Base-by-base conservation (phyloP, 2,888 invertebrate species). In the Brassicogethes aeneus region DNA sequence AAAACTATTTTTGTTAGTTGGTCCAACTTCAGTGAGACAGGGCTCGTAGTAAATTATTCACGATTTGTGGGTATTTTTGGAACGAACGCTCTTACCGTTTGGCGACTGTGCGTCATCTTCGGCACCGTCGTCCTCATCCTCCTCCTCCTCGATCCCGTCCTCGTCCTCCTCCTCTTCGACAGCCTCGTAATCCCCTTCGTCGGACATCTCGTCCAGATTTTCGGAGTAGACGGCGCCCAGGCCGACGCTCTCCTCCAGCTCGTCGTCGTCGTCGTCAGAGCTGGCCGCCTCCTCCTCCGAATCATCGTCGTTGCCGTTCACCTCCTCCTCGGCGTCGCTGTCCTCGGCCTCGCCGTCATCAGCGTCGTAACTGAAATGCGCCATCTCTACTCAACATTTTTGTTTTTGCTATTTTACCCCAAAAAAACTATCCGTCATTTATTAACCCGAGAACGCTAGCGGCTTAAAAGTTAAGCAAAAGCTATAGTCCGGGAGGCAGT, bases 271-370 rank as follows among this genome's bases (percentile, higher is more conserved):
- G 42, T 77, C 80, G 54, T 79, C 80, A 33, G 82, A 85, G 12
- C 43, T 47, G 15, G 36, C 42, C 14, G 39, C 47, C 16, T 40
- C 53, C 10, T 52, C 50, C 30, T 50, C 71, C 56, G 74, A 75
- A 55, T 79, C 82, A 48, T 79, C 84, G 54, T 84, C 84, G 57
- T 85, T 85, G 50, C 84, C 85, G 60, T 85, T 85, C 2, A 77
- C 85, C 57, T 88, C 89, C 49, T 87, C 88, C 45, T 76, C 78
- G 38, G 81, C 85, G 15, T 85, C 86, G 60, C 80, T 85, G 54
- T 85, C 87, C 50, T 85, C 87, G 31, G 79, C 84, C 63, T 90
- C 90, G 54, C 80, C 77, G 54, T 90, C 90, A 34, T 86, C 81
- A 48, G 79, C 78, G 61, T 86, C 85, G 61, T 77, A 79, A 43